Base-by-base conservation (phyloP, 2,888 invertebrate genomes). In the Drosophila vallismaia region DNA sequence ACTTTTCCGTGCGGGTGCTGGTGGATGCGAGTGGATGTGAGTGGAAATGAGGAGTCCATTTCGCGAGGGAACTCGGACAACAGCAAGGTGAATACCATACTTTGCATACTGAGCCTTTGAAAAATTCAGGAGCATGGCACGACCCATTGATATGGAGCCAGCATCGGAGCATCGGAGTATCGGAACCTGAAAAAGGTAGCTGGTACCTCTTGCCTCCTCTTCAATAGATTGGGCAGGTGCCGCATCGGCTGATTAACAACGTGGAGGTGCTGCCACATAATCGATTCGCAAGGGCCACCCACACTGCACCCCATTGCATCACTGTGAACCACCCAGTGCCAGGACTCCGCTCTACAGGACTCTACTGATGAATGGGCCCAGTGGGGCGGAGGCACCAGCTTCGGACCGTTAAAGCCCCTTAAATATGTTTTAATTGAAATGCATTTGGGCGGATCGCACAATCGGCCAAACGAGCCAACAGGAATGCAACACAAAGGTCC, bases 391-490 rank as follows among this genome's bases (percentile, higher is more conserved):
- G n/a, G 12, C 26, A 14, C 38, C 19, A 40, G 50, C 9, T 31
- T 14, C 56, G 46, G 54, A 48, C 58, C 38, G 53, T 44, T 62
- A 67, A 58, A 68, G 69, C 60, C 53, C 63, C 72, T 86, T 73
- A 78, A 80, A 80, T 84, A 78, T 73, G 87, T 69, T 78, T 78
- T 86, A 82, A 84, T 86, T 86, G 86, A 84, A 86, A 78, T 84
- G 76, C 87, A 80, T 76, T 84, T 84, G 78, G 74, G 60, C 66
- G 58, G 67, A 78, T 45, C 59, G 55, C 46, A 71, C 72, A 58
- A 42, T 19, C 45, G 74, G 51, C 26, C 55, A 73, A 53, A 19
- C 57, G 58, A 67, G 63, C 69, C 73, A 60, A 45, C 54, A 52
- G 59, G 42, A 64, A 10, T 54, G 64, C 14, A 26, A 40, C 62